Evolutionary conservation across 2,113 vertebrate species (phyloP), one percentile per base, ranked within the genome.

Genomic region (Syrmaticus mikado): DNA sequence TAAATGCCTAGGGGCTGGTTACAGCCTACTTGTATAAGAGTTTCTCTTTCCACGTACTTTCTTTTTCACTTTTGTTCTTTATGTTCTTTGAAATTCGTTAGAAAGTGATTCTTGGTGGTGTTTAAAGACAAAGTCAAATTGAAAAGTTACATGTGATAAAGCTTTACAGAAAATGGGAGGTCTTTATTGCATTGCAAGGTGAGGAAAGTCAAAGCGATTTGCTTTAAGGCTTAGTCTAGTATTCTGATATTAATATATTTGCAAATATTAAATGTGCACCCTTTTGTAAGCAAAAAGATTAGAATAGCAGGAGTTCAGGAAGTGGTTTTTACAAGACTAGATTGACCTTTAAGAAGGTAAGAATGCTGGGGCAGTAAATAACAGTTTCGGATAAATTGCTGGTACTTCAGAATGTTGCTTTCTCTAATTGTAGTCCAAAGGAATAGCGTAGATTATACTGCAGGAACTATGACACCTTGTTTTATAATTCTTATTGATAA

Each of bases 31-130:
- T 70, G 40, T 34, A 9, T 73, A 61, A 81, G 82, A 70, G 6
- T 32, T 60, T 53, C 48, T 25, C 15, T 36, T 41, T 60, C 5
- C 13, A 0, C 0, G 0, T 34, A 0, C 2, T 66, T 2, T 4
- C 0, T 38, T 50, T 21, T 18, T 28, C 22, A 30, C 13, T n/a
- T 21, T 38, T 74, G 2, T 8, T 4, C 2, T 58, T 7, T 0
- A 2, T 4, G 2, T 30, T 4, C 10, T 57, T 62, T 87, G n/a
- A 43, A 67, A 65, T 41, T 52, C 65, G 11, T 11, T 67, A 20
- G 60, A 34, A 87, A 93, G n/a, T 55, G 1, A 17, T 1, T 65
- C 28, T 38, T 78, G 24, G 27, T 73, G 15, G 17, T 0, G 19
- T 48, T 89, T 73, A 43, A 13, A 67, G 18, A 9, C 24, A 2